These are phyloP conservation scores for Fundulus diaphanus DNA, from an alignment of 2,797 vertebrate genomes.

Conservation along the genomic window DNA sequence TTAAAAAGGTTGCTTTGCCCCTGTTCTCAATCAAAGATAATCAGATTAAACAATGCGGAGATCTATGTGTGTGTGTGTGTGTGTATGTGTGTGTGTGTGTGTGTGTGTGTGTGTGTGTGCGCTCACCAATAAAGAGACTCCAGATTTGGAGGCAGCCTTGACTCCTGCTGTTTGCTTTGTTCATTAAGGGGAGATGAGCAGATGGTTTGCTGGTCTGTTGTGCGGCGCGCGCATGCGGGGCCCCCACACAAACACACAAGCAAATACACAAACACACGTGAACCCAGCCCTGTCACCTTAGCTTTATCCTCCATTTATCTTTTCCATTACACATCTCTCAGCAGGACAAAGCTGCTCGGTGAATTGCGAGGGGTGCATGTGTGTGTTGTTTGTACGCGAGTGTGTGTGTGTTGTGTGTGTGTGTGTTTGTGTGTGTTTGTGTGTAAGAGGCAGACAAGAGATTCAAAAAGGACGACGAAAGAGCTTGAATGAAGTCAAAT, in stretches of 20 bases:
- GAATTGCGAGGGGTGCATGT: slow-evolving; percentile 58
- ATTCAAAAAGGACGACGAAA: slow-evolving; percentile 51
- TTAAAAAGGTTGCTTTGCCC: slow-evolving; percentile 81
- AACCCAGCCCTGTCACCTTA: slow-evolving; percentile 76
- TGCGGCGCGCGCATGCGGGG: slow-evolving; percentile 69
- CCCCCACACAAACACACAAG: slow-evolving; percentile 41
- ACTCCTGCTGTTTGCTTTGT: slow-evolving; percentile 89
- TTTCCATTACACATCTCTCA: slow-evolving; percentile 88
- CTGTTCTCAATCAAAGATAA: slow-evolving; percentile 84
- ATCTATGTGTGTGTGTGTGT: slow-evolving; percentile 53
- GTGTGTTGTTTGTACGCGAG: slow-evolving; percentile 30
- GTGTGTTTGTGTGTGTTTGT: slow-evolving; percentile 36
- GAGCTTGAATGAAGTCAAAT: slow-evolving; percentile 70
- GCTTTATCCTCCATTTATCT: slow-evolving; percentile 87
- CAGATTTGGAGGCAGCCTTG: slow-evolving; percentile 85
- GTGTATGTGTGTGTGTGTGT: slow-evolving; percentile 64
- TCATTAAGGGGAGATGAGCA: slow-evolving; percentile 88
- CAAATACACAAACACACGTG: slow-evolving; percentile 59
- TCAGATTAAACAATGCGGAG: slow-evolving; percentile 78
- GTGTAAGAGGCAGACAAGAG: slow-evolving; percentile 24
- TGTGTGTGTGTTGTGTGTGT: slow-evolving; percentile 40
- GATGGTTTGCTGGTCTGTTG: slow-evolving; percentile 86
- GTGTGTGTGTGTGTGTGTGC: slow-evolving; percentile 65
- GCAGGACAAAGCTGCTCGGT: slow-evolving; percentile 82
- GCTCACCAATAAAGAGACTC: slow-evolving; percentile 81